Conservation (phyloP, 2,797 vertebrate genomes). For the Parotocinclus haroldoi region DNA sequence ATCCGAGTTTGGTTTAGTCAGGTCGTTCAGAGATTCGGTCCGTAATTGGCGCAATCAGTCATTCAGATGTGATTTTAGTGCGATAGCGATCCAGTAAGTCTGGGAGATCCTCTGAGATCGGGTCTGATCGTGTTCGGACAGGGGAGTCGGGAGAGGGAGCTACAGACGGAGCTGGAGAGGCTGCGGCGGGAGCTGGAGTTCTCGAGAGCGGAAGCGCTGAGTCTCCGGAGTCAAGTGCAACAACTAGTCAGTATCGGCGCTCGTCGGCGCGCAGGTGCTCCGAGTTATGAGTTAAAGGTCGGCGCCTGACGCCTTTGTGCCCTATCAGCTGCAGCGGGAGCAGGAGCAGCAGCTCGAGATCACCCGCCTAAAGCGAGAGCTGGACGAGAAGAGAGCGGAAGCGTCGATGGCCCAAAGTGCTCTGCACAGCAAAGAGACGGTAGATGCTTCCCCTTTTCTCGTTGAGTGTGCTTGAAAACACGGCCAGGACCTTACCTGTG, state of each 20-base stretch:
- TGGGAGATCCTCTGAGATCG: too few species aligned
- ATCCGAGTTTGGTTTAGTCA: background rate
- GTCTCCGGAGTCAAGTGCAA: conserved; percentile 61
- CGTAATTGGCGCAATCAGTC: too few species aligned
- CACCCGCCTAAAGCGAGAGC: conserved; percentile 74
- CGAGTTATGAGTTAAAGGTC: too few species aligned
- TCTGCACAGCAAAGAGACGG: conserved; percentile 62
- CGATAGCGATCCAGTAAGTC: too few species aligned
- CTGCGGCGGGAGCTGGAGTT: conserved; percentile 77
- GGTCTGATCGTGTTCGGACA: background rate
- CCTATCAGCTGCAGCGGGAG: conserved; percentile 57
- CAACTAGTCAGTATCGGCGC: conserved; percentile 71
- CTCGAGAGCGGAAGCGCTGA: conserved; percentile 57
- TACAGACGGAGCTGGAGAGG: conserved; percentile 73
- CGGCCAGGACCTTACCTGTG: too few species aligned
- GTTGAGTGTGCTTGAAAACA: too few species aligned
- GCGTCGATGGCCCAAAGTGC: conserved; percentile 47
- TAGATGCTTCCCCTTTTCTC: conserved; percentile 29
- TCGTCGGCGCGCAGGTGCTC: too few species aligned
- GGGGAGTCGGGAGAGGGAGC: conserved; percentile 71
- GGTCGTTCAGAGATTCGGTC: background rate
- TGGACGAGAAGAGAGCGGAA: conserved; percentile 65
- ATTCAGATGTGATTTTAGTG: too few species aligned
- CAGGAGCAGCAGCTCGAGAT: conserved; percentile 77
- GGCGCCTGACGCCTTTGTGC: conserved; percentile 27